phyloP scores from a whole-genome alignment of 23 tunicate species.

The Ascidia mentula region DNA sequence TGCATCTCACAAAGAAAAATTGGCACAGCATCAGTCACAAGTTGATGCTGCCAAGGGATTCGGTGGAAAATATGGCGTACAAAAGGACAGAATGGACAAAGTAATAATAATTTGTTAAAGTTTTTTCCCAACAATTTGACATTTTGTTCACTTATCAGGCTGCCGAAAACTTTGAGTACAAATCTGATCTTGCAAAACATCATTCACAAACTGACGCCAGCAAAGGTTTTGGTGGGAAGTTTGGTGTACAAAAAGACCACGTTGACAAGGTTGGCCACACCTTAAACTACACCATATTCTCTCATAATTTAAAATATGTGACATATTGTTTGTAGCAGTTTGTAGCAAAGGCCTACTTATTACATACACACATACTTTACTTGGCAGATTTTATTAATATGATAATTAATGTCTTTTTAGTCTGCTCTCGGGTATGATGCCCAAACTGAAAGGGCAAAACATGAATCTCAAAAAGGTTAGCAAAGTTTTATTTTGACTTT shows the following conservation, averaged over 20 bases:
- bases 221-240: slow-evolving; percentile 99
- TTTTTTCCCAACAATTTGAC: background rate
- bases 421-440: slow-evolving; percentile 57
- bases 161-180: slow-evolving; percentile 63
- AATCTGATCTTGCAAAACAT: slow-evolving; percentile 72
- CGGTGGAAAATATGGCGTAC: slow-evolving; percentile 98
- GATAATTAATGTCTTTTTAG: too few relatives aligned
- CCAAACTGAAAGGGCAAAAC: slow-evolving; percentile 63
- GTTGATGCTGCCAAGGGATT: slow-evolving; percentile 93
- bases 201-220: slow-evolving; percentile 89
- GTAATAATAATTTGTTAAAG: slow-evolving; percentile 7
- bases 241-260: slow-evolving; percentile 88
- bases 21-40: slow-evolving; percentile 91
- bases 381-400: too few relatives aligned
- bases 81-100: slow-evolving; percentile 84
- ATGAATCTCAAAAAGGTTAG: slow-evolving; percentile 95
- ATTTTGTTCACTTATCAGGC: slow-evolving; percentile 22
- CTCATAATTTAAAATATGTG: too few relatives aligned
- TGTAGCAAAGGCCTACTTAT: too few relatives aligned
- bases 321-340: too few relatives aligned
- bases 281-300: too few relatives aligned
- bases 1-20: slow-evolving; percentile 59
- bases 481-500: background rate
- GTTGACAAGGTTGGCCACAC: slow-evolving; percentile 65
- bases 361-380: too few relatives aligned